phyloP scores from a whole-genome alignment of 2,888 invertebrate species.

The Caenorhabditis uteleia region DNA sequence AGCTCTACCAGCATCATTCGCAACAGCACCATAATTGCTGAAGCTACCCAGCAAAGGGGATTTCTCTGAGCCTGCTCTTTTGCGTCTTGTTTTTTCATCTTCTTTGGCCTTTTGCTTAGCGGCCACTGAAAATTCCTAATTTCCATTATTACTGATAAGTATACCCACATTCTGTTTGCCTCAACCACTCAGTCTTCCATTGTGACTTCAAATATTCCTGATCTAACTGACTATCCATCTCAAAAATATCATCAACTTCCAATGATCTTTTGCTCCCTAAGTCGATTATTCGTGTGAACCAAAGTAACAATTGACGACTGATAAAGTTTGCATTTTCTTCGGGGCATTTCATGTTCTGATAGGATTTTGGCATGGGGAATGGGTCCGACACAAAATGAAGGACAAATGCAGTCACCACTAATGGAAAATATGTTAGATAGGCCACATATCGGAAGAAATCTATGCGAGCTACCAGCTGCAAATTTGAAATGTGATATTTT shows the following conservation, averaged over 20 bases:
- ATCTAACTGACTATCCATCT: constrained; percentile 54
- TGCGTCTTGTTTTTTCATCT: no score
- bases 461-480: constrained; percentile 55
- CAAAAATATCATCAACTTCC: constrained; percentile 58
- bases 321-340: constrained; percentile 62
- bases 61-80: constrained; percentile 27
- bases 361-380: constrained; percentile 34
- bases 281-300: constrained; percentile 58
- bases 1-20: not conserved
- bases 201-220: constrained; percentile 48
- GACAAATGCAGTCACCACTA: constrained; percentile 55
- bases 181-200: constrained; percentile 55
- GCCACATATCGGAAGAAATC: constrained; percentile 61
- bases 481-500: constrained; percentile 8
- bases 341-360: constrained; percentile 51
- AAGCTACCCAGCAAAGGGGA: constrained; percentile 21
- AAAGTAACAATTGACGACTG: constrained; percentile 58
- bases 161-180: constrained; percentile 26
- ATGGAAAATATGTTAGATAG: constrained; percentile 62
- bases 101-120: constrained; percentile 5
- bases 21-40: constrained; percentile 32
- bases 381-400: constrained; percentile 60
- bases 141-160: not conserved
- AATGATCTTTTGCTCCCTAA: constrained; percentile 57
- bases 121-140: constrained; percentile 13